phyloP scores from a whole-genome alignment of 2,888 invertebrate species.

The Bugulina stolonifera region DNA sequence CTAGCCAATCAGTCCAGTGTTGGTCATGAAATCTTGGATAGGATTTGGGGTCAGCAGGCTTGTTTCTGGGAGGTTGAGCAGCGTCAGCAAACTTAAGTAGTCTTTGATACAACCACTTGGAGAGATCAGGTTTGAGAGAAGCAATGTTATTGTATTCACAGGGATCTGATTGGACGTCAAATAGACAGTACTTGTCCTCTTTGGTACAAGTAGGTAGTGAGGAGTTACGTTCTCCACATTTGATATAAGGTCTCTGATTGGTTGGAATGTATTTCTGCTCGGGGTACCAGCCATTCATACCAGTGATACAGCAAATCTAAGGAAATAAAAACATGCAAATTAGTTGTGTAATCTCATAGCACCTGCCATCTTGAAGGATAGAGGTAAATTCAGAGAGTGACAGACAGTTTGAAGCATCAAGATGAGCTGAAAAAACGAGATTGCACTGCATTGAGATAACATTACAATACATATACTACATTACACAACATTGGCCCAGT shows the following conservation, averaged over 20 bases:
- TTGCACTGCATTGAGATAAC: too few relatives aligned
- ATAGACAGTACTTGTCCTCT: constrained; percentile 1
- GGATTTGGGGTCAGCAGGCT: background rate
- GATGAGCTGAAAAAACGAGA: too few relatives aligned
- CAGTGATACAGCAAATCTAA: background rate
- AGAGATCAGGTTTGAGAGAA: constrained; percentile 12
- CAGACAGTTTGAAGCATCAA: too few relatives aligned
- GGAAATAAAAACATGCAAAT: background rate
- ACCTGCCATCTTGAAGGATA: too few relatives aligned
- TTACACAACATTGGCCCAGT: too few relatives aligned
- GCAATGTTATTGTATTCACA: constrained; percentile 23
- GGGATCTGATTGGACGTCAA: constrained; percentile 1
- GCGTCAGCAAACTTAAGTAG: background rate
- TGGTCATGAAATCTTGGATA: background rate
- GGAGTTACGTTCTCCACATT: constrained; percentile 23
- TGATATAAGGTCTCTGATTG: constrained; percentile 19
- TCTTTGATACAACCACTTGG: background rate
- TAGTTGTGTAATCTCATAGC: too few relatives aligned
- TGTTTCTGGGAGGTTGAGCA: constrained; percentile 18
- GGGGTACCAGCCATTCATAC: constrained; percentile 23
- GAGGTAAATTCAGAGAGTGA: too few relatives aligned
- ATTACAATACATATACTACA: too few relatives aligned
- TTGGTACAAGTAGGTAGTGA: constrained; percentile 9
- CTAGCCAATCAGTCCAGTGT: constrained; percentile 25
- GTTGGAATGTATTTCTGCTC: constrained; percentile 10